Base-by-base conservation (phyloP, 1,140 invertebrate species). In the Cotesia glomerata region DNA sequence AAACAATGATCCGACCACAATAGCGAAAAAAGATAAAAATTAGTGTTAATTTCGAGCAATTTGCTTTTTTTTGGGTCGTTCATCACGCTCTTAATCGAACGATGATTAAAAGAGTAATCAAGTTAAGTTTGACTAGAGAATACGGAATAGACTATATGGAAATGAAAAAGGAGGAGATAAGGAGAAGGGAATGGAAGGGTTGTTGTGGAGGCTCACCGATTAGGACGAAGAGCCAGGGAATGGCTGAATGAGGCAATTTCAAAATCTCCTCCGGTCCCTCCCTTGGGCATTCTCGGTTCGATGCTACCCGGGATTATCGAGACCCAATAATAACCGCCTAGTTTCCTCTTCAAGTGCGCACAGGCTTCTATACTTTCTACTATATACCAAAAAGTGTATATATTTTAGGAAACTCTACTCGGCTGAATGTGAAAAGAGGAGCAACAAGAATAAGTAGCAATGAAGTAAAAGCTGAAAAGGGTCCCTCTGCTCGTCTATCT, bases 271-370 rank as follows among this genome's bases (percentile, higher is more conserved):
- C 16, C 18, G 16, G 36, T 13, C 39, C 45, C 35, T 71, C 61
- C 61, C 69, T 14, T 64, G 69, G 49, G 69, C 52, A 71, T 71
- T 71, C 61, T 62, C 62, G 45, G 49, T 65, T 62, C 69, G 49
- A 32, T 62, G 61, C 61, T 65, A 49, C 69, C 69, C 59, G 69
- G 59, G 69, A 71, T 71, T 71, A 71, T 71, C 45, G 62, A 71
- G 61, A 64, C 45, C 61, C 69, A 71, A 63, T 71, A 71, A 71
- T 59, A 58, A 58, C 69, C 16, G 26, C 32, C 61, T 39, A 14
- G 61, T 52, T 71, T 64, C 69, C 61, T 36, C 69, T 36, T 35
- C 13, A 5, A 34, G 51, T 18, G 45, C 51, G 61, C 52, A 34
- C 36, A 34, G 56, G 35, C 36, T n/a, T 51, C n/a, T 34, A 52